Base-by-base conservation (phyloP, 2,113 vertebrate genomes). In the Microcebus tavaratra region DNA sequence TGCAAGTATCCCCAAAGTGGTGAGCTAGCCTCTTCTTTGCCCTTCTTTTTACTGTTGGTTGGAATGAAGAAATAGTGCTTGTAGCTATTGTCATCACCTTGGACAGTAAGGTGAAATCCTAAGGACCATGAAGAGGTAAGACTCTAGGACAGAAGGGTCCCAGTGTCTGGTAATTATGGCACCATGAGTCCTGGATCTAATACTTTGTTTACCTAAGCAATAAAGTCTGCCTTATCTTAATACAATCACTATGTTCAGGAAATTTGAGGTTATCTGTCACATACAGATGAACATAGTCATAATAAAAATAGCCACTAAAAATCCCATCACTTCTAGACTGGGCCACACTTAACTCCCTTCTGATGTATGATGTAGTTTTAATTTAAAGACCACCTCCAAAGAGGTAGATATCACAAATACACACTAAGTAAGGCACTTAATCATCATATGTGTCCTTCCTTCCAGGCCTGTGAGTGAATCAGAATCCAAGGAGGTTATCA, bases 271-370 rank as follows among this genome's bases (percentile, higher is more conserved):
- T 42, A 34, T 57, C 53, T 67, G 17, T 55, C 63, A 70, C 34
- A 75, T 50, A 23, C 10, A 53, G 2, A 80, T 48, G 61, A 91
- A 59, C 10, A 9, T 39, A 86, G 68, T 91, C 68, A 93, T 73
- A 86, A 91, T 67, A 57, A 90, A 94, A 95, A 88, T 20, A 81
- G 21, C n/a, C 70, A 65, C n/a, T 75, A 73, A 90, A 93, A 84
- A 65, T 63, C 39, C 3, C 53, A 15, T 50, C 25, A 29, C 39
- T 94, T 81, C 23, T 27, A 73, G 21, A 79, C 36, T 61, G 31
- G 27, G 39, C 20, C 70, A 65, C 31, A 55, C 27, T 84, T 80
- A 59, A 68, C 31, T 61, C 75, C 78, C 8, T 84, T 48, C 34
- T 89, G 39, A 89, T 50, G 81, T 34, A 90, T 68, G 63, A 39